These are phyloP conservation scores for Helicoverpa zea DNA, from an alignment of 1,140 invertebrate genomes.

Conservation along the genomic window DNA sequence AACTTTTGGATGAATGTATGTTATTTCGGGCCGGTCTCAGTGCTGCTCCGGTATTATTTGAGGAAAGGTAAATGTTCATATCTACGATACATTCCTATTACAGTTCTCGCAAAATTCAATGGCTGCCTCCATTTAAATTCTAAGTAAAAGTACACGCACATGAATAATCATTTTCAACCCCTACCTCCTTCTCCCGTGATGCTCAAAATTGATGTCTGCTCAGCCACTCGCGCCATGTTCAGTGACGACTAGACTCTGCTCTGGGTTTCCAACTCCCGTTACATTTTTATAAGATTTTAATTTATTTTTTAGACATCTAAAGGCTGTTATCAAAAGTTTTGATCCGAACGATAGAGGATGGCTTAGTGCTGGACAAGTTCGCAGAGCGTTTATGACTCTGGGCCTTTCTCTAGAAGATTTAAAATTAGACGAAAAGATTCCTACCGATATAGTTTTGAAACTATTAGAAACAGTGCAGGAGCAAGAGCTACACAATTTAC, in stretches of 20 bases:
- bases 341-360: slow-evolving; percentile 78
- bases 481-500: slow-evolving; percentile 66
- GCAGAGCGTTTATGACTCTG: slow-evolving; percentile 69
- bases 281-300: background rate
- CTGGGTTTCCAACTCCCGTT: background rate
- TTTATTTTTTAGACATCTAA: slow-evolving; percentile 69
- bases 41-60: slow-evolving; percentile 72
- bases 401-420: slow-evolving; percentile 61
- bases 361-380: slow-evolving; percentile 72
- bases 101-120: no score
- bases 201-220: no score
- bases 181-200: no score
- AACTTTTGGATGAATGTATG: slow-evolving; percentile 78
- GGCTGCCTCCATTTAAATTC: no score
- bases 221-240: no score
- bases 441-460: slow-evolving; percentile 61
- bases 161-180: no score
- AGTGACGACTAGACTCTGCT: no score
- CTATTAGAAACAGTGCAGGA: slow-evolving; percentile 67
- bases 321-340: slow-evolving; percentile 80
- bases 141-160: no score
- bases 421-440: slow-evolving; percentile 62
- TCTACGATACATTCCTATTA: no score
- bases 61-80: slow-evolving; percentile 63
- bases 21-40: slow-evolving; percentile 75